Conservation (phyloP, 2,888 invertebrate species). For the Cantharis flavilabris region DNA sequence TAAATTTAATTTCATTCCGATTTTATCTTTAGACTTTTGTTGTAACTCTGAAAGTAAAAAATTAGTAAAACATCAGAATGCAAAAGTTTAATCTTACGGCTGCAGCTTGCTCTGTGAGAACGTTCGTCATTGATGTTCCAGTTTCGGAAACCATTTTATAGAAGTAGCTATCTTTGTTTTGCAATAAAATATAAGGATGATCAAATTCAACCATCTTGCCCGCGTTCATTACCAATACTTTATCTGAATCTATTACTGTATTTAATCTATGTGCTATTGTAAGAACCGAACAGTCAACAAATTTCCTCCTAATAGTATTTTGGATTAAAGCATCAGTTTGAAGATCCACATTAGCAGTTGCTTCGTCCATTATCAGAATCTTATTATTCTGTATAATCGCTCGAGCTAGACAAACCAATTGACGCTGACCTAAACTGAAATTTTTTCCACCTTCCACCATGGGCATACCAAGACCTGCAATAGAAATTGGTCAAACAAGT, state of each 20-base stretch:
- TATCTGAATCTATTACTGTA: conserved; percentile 59
- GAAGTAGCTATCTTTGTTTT: conserved; percentile 65
- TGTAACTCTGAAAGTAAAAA: neutral
- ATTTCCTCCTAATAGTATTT: conserved; percentile 73
- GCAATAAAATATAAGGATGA: conserved; percentile 72
- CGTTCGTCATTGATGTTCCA: conserved; percentile 55
- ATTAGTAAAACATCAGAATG: neutral
- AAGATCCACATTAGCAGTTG: conserved; percentile 87
- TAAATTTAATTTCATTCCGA: neutral
- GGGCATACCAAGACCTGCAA: conserved; percentile 61
- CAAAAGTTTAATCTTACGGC: conserved; percentile 22
- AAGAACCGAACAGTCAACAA: conserved; percentile 76
- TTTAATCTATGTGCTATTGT: conserved; percentile 82
- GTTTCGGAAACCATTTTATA: conserved; percentile 72
- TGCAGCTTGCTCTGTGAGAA: conserved; percentile 41
- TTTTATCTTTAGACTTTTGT: neutral
- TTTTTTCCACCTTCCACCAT: conserved; percentile 81
- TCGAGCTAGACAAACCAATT: conserved; percentile 82
- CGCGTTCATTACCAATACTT: conserved; percentile 77
- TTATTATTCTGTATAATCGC: conserved; percentile 80
- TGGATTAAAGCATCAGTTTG: conserved; percentile 78
- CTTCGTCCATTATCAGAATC: conserved; percentile 85
- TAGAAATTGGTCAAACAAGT: conserved; percentile 26
- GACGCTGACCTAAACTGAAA: conserved; percentile 87
- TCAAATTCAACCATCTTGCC: conserved; percentile 80